Conservation (phyloP, 1,140 invertebrate genomes). For the Ephestia elutella region DNA sequence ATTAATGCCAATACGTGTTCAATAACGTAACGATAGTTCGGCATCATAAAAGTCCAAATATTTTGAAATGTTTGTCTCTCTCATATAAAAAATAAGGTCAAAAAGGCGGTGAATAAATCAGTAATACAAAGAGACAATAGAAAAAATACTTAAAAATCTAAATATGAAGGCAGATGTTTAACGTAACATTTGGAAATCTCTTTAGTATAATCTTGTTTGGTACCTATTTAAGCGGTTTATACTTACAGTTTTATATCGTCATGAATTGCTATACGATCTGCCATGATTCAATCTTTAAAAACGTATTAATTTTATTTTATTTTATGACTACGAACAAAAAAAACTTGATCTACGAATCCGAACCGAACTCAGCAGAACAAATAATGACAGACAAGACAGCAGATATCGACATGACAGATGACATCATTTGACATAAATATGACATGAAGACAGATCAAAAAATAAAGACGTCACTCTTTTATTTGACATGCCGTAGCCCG, state of each 20-base stretch:
- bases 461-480: too few species aligned
- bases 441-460: too few species aligned
- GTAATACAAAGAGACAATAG: slow-evolving; percentile 5
- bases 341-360: too few species aligned
- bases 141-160: slow-evolving; percentile 18
- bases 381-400: too few species aligned
- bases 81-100: not conserved
- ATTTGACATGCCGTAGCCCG: too few species aligned
- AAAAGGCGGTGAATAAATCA: not conserved
- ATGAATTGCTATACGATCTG: slow-evolving; percentile 57
- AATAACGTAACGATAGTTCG: not conserved
- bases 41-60: too few species aligned
- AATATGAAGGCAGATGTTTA: slow-evolving; percentile 10
- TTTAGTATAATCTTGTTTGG: not conserved
- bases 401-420: too few species aligned
- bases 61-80: not conserved
- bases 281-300: slow-evolving; percentile 42
- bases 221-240: slow-evolving; percentile 10
- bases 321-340: not conserved
- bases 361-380: too few species aligned
- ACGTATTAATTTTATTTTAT: slow-evolving; percentile 21
- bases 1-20: slow-evolving; percentile 1
- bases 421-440: too few species aligned
- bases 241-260: slow-evolving; percentile 69
- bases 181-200: slow-evolving; percentile 2